These are phyloP conservation scores for Itoplectis maculator DNA, from an alignment of 2,888 invertebrate genomes.

Conservation along the genomic window DNA sequence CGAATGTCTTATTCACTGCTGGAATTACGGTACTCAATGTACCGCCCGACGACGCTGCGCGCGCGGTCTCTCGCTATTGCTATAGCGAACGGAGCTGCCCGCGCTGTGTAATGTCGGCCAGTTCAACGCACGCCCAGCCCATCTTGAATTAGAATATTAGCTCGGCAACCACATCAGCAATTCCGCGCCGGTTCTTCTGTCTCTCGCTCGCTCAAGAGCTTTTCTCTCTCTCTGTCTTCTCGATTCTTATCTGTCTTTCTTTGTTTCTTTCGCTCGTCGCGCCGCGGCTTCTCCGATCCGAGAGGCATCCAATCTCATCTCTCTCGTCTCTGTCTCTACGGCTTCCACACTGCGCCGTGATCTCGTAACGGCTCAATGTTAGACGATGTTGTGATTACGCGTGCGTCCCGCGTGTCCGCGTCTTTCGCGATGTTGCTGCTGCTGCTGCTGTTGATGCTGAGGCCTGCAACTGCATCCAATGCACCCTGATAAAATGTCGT, in stretches of 20 bases:
- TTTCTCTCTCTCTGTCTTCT: constrained; percentile 63
- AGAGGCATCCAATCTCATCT: constrained; percentile 54
- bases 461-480: constrained; percentile 33
- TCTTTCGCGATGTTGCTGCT: constrained; percentile 15
- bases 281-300: constrained; percentile 33
- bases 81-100: no score
- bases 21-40: constrained; percentile 65
- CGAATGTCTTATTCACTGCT: constrained; percentile 56
- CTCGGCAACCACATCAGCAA: constrained; percentile 75
- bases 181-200: constrained; percentile 64
- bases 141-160: constrained; percentile 80
- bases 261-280: constrained; percentile 47
- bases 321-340: constrained; percentile 36
- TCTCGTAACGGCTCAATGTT: constrained; percentile 75
- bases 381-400: constrained; percentile 72
- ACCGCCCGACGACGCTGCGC: constrained; percentile 21
- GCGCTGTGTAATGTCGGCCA: constrained; percentile 61
- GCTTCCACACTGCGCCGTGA: constrained; percentile 42
- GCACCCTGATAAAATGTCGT: constrained; percentile 54
- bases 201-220: constrained; percentile 63
- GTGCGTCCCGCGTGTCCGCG: constrained; percentile 42
- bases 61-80: constrained; percentile 6
- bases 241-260: constrained; percentile 51
- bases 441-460: neutral
- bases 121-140: constrained; percentile 81